Conservation (phyloP, 2,113 vertebrate species). For the Callionymus lyra region DNA sequence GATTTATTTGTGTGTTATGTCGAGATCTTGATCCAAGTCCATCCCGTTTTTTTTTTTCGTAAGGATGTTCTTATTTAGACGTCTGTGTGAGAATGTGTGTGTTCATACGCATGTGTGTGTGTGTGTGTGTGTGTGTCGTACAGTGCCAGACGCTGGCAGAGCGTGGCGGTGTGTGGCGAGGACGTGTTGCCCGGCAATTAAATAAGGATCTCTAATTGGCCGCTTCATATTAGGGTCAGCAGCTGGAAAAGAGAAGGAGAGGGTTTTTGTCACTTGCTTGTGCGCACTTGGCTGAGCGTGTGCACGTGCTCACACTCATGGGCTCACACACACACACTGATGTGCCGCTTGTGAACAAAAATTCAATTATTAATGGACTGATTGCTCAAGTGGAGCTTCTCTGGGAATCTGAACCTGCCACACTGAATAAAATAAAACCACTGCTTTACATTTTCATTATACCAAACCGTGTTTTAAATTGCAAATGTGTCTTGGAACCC, state of each 20-base stretch:
- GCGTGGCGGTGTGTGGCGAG: slow-evolving; percentile 64
- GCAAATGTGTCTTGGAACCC: slow-evolving; percentile 77
- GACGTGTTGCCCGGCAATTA: slow-evolving; percentile 81
- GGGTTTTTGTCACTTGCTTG: slow-evolving; percentile 35
- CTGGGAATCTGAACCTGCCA: slow-evolving; percentile 95
- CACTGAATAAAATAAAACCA: slow-evolving; percentile 92
- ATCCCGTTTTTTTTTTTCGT: too few relatives aligned
- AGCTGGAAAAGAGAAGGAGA: slow-evolving; percentile 80
- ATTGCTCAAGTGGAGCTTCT: slow-evolving; percentile 86
- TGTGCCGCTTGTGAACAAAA: slow-evolving; percentile 81
- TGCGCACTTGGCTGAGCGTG: slow-evolving; percentile 9
- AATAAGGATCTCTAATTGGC: slow-evolving; percentile 92
- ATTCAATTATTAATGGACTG: slow-evolving; percentile 99
- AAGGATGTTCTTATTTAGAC: too few relatives aligned
- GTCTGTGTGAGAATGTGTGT: slow-evolving; percentile 4
- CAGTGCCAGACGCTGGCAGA: slow-evolving; percentile 47
- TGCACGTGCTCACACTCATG: slow-evolving; percentile 45
- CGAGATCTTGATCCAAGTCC: too few relatives aligned
- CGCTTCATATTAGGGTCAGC: slow-evolving; percentile 87
- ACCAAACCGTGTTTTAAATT: slow-evolving; percentile 94
- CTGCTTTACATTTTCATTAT: slow-evolving; percentile 99
- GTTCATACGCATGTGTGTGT: slow-evolving; percentile 8
- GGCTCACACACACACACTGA: slow-evolving; percentile 45
- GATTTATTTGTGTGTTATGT: too few relatives aligned
- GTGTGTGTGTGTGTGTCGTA: slow-evolving; percentile 30